Evolutionary conservation across 1,140 invertebrate genomes (phyloP).

Genomic region (Spodoptera frugiperda): DNA sequence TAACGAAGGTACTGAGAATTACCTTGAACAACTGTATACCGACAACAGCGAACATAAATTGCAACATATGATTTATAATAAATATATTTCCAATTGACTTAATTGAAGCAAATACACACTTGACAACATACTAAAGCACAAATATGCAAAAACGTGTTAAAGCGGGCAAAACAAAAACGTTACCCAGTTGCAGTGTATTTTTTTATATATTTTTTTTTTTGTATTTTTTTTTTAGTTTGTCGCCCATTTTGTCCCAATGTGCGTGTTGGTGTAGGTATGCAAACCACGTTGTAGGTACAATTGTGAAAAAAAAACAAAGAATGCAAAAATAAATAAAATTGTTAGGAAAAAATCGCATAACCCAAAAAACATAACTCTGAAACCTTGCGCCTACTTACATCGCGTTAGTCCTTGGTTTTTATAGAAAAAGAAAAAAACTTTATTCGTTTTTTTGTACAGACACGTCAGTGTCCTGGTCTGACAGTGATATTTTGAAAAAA

Average conservation of each 20-base stretch:
- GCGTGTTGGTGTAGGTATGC: constrained; percentile 62
- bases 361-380: constrained; percentile 49
- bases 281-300: constrained; percentile 66
- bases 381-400: constrained; percentile 65
- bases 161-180: constrained; percentile 63
- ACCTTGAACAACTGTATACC: constrained; percentile 99
- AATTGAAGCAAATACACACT: constrained; percentile 99
- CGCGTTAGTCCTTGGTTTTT: constrained; percentile 67
- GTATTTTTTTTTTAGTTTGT: constrained; percentile 46
- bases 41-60: constrained; percentile 99
- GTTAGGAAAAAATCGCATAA: constrained; percentile 53
- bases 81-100: constrained; percentile 99
- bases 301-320: constrained; percentile 70
- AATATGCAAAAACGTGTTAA: constrained; percentile 59
- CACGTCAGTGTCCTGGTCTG: constrained; percentile 79
- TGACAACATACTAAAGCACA: constrained; percentile 95
- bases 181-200: constrained; percentile 67
- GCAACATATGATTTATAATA: constrained; percentile 98
- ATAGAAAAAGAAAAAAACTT: constrained; percentile 59
- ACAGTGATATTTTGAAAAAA: constrained; percentile 61
- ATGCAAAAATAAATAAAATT: constrained; percentile 61
- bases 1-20: constrained; percentile 41
- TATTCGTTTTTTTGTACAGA: constrained; percentile 49
- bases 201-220: constrained; percentile 45
- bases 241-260: constrained; percentile 71